Evolutionary conservation across 2,888 invertebrate species (phyloP).

Genomic region (Drosophila mimetica): DNA sequence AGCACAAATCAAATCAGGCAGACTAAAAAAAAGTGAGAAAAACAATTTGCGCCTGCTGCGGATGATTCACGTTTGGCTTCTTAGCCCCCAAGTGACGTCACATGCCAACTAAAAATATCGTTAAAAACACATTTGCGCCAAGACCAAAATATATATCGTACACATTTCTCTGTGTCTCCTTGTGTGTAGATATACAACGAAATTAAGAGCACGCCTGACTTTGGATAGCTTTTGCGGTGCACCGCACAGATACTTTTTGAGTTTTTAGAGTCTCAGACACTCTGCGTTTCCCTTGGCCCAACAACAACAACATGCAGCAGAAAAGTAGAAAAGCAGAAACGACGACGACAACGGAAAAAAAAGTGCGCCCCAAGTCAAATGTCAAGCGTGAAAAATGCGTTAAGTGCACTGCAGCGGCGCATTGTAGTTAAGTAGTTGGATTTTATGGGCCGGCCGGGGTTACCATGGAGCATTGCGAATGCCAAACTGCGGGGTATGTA

Average conservation of each 20-base stretch:
- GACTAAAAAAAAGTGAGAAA: constrained; percentile 39
- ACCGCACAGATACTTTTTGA: constrained; percentile 40
- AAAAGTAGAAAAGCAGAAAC: constrained; percentile 18
- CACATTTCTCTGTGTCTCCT: constrained; percentile 21
- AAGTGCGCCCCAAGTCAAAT: constrained; percentile 83
- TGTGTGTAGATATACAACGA: constrained; percentile 31
- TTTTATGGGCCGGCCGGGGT: constrained; percentile 58
- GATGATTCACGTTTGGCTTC: constrained; percentile 55
- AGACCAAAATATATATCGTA: constrained; percentile 37
- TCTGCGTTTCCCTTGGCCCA: constrained; percentile 34
- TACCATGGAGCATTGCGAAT: constrained; percentile 49
- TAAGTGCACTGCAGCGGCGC: constrained; percentile 77
- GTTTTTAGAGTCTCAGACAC: constrained; percentile 20
- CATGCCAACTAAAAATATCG: constrained; percentile 73
- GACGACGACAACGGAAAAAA: constrained; percentile 59
- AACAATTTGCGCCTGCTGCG: constrained; percentile 26
- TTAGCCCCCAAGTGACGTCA: constrained; percentile 64
- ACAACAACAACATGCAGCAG: constrained; percentile 35
- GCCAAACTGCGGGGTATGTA: constrained; percentile 54
- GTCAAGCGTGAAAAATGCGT: constrained; percentile 84
- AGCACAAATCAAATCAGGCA: constrained; percentile 40
- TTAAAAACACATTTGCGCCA: constrained; percentile 65
- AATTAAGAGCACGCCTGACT: constrained; percentile 69
- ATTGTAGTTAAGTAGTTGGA: constrained; percentile 74
- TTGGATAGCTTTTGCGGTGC: constrained; percentile 39